Base-by-base conservation (phyloP, 35 echinoderm and acorn worm species). In the Amphiura filiformis region DNA sequence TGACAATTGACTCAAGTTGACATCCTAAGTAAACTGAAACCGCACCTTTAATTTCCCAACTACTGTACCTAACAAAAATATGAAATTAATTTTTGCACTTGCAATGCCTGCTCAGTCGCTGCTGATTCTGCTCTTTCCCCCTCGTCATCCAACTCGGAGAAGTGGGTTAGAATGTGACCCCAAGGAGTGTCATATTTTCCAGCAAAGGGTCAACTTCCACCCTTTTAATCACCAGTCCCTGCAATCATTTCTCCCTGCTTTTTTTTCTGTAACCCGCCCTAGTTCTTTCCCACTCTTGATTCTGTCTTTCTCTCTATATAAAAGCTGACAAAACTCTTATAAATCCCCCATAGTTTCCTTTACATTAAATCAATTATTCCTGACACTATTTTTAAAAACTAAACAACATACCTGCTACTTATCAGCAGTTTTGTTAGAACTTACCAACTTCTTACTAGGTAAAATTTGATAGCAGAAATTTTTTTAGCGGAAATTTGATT, bases 81-180 rank as follows among this genome's bases (percentile, higher is more conserved):
- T 70, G 61, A 70, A 70, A 70, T 70, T 70, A 70, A 15, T 70
- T 70, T 70, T 70, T n/a, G 20, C 44, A 52, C 44, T 52, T 52
- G n/a, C n/a, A n/a, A n/a, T n/a, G n/a, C n/a, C n/a, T n/a, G n/a
- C n/a, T n/a, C n/a, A n/a, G n/a, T n/a, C n/a, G n/a, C n/a, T n/a
- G n/a, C n/a, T n/a, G n/a, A n/a, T n/a, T n/a, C n/a, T n/a, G n/a
- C n/a, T n/a, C n/a, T n/a, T n/a, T n/a, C n/a, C n/a, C n/a, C 26
- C 61, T n/a, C 61, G 9, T 70, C 61, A 70, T 47, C 17, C 61
- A 2, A 3, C 61, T n/a, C 61, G 9, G 4, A 9, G 17, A 70
- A 15, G 9, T 11, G 61, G 9, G 9, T 70, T 70, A 70, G 11
- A 70, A 70, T 70, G 61, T 30, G 61, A 70, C 61, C 61, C 61